These are phyloP conservation scores for Diabrotica undecimpunctata DNA, from an alignment of 1,140 invertebrate genomes.

Conservation along the genomic window DNA sequence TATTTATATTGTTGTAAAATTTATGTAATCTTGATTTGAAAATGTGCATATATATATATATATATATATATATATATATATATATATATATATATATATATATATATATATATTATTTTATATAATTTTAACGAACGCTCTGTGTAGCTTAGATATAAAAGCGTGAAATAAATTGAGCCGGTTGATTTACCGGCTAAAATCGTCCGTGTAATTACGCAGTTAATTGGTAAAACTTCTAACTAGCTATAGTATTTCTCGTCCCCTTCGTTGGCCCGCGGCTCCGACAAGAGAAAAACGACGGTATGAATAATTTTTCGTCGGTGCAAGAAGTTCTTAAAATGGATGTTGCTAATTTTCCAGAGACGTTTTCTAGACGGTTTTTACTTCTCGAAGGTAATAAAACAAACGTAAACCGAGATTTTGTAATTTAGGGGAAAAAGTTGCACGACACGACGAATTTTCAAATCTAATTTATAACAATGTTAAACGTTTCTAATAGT, in stretches of 20 bases:
- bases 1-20: too few species aligned
- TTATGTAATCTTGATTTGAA: too few species aligned
- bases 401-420: neutral
- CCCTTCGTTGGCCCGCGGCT: neutral
- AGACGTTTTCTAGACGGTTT: neutral
- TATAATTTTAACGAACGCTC: too few species aligned
- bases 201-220: neutral
- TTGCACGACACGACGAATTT: neutral
- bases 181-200: too few species aligned
- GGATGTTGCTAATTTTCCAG: constrained; percentile 4
- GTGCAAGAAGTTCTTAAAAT: neutral
- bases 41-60: too few species aligned
- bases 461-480: neutral
- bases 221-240: constrained; percentile 12
- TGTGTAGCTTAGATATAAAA: too few species aligned
- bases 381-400: neutral
- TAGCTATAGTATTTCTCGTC: neutral
- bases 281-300: constrained; percentile 1
- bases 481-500: neutral
- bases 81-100: too few species aligned
- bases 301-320: constrained; percentile 11
- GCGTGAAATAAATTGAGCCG: too few species aligned
- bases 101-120: too few species aligned
- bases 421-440: neutral
- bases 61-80: too few species aligned